Conservation (phyloP, 1,140 invertebrate species). For the Vanessa atalanta region DNA sequence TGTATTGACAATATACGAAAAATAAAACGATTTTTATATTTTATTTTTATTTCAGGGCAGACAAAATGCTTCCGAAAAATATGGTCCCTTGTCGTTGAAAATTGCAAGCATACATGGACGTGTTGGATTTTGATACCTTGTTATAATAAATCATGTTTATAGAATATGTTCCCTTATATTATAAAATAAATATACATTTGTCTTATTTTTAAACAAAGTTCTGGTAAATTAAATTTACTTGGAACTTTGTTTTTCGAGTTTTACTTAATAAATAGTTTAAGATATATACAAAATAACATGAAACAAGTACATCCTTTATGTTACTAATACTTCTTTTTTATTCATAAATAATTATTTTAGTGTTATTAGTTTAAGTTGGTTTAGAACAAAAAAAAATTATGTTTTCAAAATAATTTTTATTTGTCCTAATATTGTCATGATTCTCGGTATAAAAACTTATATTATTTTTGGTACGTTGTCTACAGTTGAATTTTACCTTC, state of each 20-base stretch:
- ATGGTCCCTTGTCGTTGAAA: conserved; percentile 48
- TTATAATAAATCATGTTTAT: conserved; percentile 3
- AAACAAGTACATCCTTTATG: background rate
- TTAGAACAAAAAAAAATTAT: background rate
- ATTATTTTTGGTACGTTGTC: conserved; percentile 39
- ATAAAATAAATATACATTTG: background rate
- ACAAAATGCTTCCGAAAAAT: conserved; percentile 38
- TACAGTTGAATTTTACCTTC: conserved; percentile 72
- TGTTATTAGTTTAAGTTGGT: conserved; percentile 22
- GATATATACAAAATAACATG: background rate
- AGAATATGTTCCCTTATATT: background rate
- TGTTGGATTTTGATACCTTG: conserved; percentile 46
- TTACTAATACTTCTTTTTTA: background rate
- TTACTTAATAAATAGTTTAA: background rate
- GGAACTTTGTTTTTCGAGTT: too few relatives aligned
- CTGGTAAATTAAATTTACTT: background rate
- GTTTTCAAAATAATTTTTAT: background rate
- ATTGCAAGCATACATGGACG: conserved; percentile 57
- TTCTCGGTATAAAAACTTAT: conserved; percentile 1
- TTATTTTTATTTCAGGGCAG: conserved; percentile 45
- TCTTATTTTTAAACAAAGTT: background rate
- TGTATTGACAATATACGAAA: too few relatives aligned
- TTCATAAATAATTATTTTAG: conserved; percentile 13
- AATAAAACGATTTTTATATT: too few relatives aligned
- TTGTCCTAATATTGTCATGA: background rate